Evolutionary conservation across 1,140 invertebrate genomes (phyloP).

Genomic region (Asbolus verrucosus): DNA sequence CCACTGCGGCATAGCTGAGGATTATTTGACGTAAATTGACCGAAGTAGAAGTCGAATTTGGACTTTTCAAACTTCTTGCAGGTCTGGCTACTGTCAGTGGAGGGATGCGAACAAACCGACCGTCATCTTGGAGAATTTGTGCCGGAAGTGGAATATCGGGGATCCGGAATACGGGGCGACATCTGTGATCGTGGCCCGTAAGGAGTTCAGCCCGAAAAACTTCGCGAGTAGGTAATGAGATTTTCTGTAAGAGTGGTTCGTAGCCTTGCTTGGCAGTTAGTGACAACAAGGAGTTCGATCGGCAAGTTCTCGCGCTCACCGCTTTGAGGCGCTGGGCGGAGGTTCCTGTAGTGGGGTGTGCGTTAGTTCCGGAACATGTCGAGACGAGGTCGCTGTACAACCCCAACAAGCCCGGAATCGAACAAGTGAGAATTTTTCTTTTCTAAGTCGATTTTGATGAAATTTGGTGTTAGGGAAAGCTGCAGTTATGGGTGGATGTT

Average conservation of each 20-base stretch:
- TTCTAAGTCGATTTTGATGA: too few relatives aligned
- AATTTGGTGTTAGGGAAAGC: constrained; percentile 88
- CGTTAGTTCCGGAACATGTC: constrained; percentile 89
- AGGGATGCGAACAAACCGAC: constrained; percentile 80
- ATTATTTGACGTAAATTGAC: constrained; percentile 75
- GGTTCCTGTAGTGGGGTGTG: constrained; percentile 79
- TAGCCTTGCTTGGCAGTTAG: constrained; percentile 46
- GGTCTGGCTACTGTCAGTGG: constrained; percentile 82
- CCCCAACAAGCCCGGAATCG: constrained; percentile 80
- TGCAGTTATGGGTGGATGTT: constrained; percentile 93
- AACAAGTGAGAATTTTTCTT: too few relatives aligned
- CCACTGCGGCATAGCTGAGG: constrained; percentile 78
- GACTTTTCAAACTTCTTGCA: constrained; percentile 55
- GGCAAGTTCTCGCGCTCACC: constrained; percentile 76
- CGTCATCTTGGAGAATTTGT: constrained; percentile 79
- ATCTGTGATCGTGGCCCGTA: constrained; percentile 68
- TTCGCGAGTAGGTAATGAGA: constrained; percentile 44
- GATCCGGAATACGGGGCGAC: constrained; percentile 65
- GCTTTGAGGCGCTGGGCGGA: constrained; percentile 79
- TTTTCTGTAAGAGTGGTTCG: too few relatives aligned
- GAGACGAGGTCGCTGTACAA: constrained; percentile 86
- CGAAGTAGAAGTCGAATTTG: too few relatives aligned
- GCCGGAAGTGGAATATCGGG: constrained; percentile 73
- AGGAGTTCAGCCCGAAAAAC: constrained; percentile 49
- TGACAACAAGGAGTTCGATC: constrained; percentile 41